Percentiles rank a stretch among this genome's conserved stretches.
These are phyloP conservation scores for Heterochromis multidens DNA, from an alignment of 2,113 vertebrate species.

Conservation along the genomic window DNA sequence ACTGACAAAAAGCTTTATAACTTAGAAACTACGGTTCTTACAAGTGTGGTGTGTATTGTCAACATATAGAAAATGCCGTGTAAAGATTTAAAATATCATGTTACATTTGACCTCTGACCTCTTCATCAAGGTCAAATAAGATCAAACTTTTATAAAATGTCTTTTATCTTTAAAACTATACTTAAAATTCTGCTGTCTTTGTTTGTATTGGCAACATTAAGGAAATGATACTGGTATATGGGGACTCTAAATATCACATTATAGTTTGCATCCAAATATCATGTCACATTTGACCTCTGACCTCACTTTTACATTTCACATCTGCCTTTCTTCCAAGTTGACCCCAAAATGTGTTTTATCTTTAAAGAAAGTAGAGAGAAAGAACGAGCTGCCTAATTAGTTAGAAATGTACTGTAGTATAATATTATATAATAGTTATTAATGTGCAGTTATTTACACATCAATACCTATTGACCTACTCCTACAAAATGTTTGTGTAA, in stretches of 20 bases:
- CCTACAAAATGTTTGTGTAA: neutral
- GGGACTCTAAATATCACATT: neutral
- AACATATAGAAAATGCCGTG: neutral
- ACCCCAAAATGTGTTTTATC: no score
- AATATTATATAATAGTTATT: no score
- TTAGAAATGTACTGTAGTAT: no score
- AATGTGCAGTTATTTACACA: neutral
- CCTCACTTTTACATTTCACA: neutral
- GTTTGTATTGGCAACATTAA: neutral
- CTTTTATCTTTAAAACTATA: neutral
- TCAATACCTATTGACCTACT: neutral
- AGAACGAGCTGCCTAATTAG: no score
- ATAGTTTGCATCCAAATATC: neutral
- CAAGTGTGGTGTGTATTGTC: neutral
- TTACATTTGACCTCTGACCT: neutral
- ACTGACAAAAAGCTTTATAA: no score
- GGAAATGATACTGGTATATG: neutral
- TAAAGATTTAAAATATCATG: neutral
- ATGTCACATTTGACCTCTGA: neutral
- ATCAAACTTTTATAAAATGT: neutral
- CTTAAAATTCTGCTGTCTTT: neutral
- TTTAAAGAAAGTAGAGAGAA: no score
- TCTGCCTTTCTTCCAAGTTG: neutral
- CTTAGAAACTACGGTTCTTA: neutral
- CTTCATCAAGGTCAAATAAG: neutral